These are phyloP conservation scores for Helogale parvula DNA, from an alignment of 2,113 vertebrate species.

Conservation along the genomic window DNA sequence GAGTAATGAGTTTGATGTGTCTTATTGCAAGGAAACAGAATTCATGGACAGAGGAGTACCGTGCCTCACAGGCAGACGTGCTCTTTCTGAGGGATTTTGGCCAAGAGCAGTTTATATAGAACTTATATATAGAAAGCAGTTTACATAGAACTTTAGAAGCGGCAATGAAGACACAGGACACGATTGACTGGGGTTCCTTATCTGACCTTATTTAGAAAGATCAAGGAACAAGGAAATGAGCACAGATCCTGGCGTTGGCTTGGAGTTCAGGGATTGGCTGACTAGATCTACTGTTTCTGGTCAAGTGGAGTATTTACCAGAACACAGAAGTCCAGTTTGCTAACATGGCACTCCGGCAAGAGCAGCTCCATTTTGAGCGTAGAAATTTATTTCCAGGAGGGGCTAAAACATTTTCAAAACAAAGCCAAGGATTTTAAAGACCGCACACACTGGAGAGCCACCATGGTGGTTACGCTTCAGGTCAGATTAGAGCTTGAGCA, in stretches of 20 bases:
- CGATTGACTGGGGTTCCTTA: background rate
- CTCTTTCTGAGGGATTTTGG: too few species aligned
- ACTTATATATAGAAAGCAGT: too few species aligned
- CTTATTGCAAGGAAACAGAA: background rate
- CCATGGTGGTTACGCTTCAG: accelerated
- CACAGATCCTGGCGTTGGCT: background rate
- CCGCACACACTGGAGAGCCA: background rate
- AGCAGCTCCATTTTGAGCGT: background rate
- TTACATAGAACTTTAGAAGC: background rate
- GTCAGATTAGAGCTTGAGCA: background rate
- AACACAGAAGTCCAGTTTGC: background rate
- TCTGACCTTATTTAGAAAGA: background rate
- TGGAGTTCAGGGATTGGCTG: background rate
- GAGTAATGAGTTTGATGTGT: background rate
- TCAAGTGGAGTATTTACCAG: background rate
- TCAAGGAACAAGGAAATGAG: background rate
- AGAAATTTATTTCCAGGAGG: background rate
- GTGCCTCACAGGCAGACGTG: too few species aligned
- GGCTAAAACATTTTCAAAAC: background rate
- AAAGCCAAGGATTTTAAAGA: background rate
- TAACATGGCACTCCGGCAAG: background rate
- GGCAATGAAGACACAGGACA: too few species aligned
- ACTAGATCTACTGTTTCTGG: background rate
- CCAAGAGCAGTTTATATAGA: background rate
- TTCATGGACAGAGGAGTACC: background rate